Conservation (phyloP, 2,888 invertebrate genomes). For the Homarus gammarus region DNA sequence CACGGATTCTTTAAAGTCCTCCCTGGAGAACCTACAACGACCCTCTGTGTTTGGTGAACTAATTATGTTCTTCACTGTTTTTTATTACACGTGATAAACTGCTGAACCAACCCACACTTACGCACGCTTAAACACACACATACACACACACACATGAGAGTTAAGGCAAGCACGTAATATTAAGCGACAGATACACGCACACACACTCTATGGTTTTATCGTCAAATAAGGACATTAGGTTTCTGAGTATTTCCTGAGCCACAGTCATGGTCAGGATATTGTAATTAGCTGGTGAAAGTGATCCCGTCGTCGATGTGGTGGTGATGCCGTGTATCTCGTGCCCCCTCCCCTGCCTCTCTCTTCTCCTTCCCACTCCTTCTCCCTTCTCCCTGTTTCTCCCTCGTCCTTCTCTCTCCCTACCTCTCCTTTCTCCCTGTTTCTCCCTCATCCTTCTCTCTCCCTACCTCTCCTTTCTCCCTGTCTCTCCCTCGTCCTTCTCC, state of each 20-base stretch:
- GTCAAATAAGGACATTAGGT: neutral
- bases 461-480: conserved; percentile 29
- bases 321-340: too few species aligned
- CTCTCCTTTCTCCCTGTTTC: neutral
- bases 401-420: neutral
- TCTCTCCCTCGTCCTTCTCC: conserved; percentile 7
- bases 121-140: neutral
- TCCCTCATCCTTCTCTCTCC: conserved; percentile 12
- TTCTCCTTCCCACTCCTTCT: neutral
- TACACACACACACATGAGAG: neutral
- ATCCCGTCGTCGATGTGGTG: neutral
- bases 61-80: neutral
- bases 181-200: neutral
- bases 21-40: too few species aligned
- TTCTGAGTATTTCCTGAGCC: neutral
- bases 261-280: neutral
- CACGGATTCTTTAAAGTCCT: neutral
- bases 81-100: neutral
- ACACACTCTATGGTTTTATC: neutral
- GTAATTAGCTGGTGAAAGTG: neutral
- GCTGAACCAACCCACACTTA: neutral
- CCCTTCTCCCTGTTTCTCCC: neutral
- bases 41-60: neutral
- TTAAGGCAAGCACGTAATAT: neutral
- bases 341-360: too few species aligned